Conservation (phyloP, 1,140 invertebrate genomes). For the Drosophila subobscura region DNA sequence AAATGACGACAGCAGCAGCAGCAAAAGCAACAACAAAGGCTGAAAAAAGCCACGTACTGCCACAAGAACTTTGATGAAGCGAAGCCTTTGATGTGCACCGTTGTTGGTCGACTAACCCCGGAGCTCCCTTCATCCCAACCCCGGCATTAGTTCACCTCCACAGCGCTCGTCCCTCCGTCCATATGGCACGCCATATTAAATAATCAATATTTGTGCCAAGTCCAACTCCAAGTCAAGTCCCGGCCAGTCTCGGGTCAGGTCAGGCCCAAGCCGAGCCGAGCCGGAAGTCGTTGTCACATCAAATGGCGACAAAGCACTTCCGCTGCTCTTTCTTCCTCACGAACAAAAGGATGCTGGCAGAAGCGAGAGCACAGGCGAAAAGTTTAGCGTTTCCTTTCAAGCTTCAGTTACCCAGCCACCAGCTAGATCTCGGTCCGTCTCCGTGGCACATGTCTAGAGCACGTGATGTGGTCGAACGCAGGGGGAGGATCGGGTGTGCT, state of each 20-base stretch:
- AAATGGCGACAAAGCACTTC: conserved; percentile 79
- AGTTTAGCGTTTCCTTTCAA: conserved; percentile 3
- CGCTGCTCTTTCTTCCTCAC: conserved; percentile 36
- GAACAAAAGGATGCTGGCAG: conserved; percentile 53
- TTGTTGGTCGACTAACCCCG: conserved; percentile 39
- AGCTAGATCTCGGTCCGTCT: not conserved
- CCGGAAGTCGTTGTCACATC: conserved; percentile 79
- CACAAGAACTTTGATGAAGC: conserved; percentile 60
- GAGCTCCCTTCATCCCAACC: too few species aligned
- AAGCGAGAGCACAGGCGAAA: not conserved
- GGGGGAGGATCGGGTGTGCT: too few species aligned
- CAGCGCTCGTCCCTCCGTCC: conserved; percentile 21
- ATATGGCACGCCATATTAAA: conserved; percentile 46
- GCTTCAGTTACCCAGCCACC: not conserved
- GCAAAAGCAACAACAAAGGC: conserved; percentile 4
- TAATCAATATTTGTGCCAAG: conserved; percentile 50
- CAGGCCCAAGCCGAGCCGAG: conserved; percentile 16
- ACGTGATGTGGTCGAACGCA: conserved; percentile 9
- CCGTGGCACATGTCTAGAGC: conserved; percentile 38
- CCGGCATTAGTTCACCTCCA: not conserved
- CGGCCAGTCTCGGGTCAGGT: not conserved
- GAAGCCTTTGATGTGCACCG: conserved; percentile 76
- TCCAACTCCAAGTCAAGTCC: not conserved
- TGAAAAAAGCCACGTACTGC: too few species aligned
- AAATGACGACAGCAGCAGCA: conserved; percentile 53